These are phyloP conservation scores for Hystrix cristata DNA, from an alignment of 2,113 vertebrate genomes.

Conservation along the genomic window DNA sequence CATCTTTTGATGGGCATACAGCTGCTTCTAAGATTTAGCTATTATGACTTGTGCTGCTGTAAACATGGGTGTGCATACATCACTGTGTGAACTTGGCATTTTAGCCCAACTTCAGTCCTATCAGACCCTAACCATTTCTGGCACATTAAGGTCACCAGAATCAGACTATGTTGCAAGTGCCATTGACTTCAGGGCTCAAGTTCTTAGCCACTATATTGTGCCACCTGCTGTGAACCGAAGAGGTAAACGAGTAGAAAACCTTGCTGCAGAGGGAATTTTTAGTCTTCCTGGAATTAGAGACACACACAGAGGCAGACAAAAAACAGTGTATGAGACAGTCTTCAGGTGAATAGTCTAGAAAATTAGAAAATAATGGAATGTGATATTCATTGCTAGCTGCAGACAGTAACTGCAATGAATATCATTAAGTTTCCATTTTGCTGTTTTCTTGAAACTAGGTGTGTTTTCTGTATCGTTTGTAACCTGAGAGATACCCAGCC, in stretches of 20 bases:
- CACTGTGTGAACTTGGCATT: neutral
- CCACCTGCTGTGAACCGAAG: neutral
- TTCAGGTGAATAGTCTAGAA: neutral
- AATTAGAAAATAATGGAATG: neutral
- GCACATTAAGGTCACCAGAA: neutral
- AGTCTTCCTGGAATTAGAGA: neutral
- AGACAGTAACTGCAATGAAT: neutral
- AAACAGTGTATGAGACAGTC: rapidly evolving
- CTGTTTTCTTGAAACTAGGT: neutral
- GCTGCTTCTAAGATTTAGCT: neutral
- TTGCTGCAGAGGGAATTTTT: no score
- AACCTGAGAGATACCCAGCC: neutral
- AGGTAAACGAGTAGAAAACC: no score
- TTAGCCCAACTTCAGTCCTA: neutral
- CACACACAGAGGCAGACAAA: no score
- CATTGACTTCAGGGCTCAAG: rapidly evolving
- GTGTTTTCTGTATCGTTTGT: neutral
- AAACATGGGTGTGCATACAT: neutral
- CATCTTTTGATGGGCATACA: neutral
- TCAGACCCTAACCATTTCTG: neutral
- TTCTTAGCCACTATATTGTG: rapidly evolving
- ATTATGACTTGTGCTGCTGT: neutral
- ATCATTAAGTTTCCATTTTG: neutral
- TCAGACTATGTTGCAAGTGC: neutral
- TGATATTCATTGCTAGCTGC: neutral